A percentile compares a stretch with the other conserved stretches of the same genome.
These are phyloP conservation scores for Acrocephalus arundinaceus DNA, from an alignment of 2,113 vertebrate genomes.

Conservation along the genomic window DNA sequence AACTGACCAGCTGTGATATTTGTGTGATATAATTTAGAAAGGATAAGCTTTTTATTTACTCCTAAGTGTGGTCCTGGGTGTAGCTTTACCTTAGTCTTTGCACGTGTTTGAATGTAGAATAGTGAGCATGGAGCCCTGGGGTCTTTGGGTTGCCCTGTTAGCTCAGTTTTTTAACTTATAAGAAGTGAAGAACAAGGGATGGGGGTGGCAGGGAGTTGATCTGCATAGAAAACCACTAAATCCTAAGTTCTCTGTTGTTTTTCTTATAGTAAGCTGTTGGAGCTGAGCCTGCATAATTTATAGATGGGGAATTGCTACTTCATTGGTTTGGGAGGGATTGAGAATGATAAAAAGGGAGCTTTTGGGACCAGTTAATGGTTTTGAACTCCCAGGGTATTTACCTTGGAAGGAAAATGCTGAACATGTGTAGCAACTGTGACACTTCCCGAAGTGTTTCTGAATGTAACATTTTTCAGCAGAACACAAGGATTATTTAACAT, in stretches of 20 bases:
- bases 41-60: slow-evolving; percentile 14
- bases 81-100: neutral
- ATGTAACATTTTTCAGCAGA: neutral
- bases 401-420: neutral
- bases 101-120: neutral
- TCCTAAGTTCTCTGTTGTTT: neutral
- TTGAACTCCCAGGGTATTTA: neutral
- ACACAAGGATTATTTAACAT: neutral
- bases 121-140: neutral
- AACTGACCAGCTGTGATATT: slow-evolving; percentile 35
- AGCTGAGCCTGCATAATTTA: neutral
- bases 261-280: neutral
- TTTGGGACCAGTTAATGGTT: neutral
- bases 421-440: neutral
- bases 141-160: neutral
- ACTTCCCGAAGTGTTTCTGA: neutral
- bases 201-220: neutral
- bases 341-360: neutral
- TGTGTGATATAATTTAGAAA: slow-evolving; percentile 20
- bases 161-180: neutral
- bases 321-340: neutral
- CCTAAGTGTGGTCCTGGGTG: neutral
- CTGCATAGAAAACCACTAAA: neutral
- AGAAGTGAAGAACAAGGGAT: neutral
- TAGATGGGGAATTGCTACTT: neutral